A percentile compares a stretch with the other conserved stretches of the same genome.
phyloP scores from a whole-genome alignment of 1,140 invertebrate species.

The Aphis gossypii region DNA sequence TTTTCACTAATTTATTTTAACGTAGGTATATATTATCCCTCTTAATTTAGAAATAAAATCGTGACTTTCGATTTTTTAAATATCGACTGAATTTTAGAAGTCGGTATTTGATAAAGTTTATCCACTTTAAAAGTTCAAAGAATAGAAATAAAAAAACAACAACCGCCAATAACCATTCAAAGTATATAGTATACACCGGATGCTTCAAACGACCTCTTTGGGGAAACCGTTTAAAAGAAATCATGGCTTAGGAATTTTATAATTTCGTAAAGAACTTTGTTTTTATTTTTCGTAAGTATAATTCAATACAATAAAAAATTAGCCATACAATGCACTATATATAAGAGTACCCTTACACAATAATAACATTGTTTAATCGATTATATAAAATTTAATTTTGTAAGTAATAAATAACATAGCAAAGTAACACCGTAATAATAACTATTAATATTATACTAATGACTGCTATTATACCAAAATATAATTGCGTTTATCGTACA shows the following conservation, averaged over 20 bases:
- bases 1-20: background rate
- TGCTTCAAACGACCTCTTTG: background rate
- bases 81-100: background rate
- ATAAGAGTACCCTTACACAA: background rate
- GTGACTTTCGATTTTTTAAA: background rate
- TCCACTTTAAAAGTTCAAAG: background rate
- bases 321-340: background rate
- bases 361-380: background rate
- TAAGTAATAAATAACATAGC: background rate
- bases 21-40: background rate
- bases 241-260: background rate
- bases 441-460: background rate
- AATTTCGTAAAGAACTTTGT: background rate
- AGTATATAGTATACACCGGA: background rate
- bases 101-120: slow-evolving; percentile 4
- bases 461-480: background rate
- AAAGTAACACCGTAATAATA: background rate
- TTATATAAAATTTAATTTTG: background rate
- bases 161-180: background rate
- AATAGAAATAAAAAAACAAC: slow-evolving; percentile 1
- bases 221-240: background rate
- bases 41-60: background rate
- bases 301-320: background rate
- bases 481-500: background rate
- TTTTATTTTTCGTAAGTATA: background rate